These are phyloP conservation scores for Trematomus bernacchii DNA, from an alignment of 2,797 vertebrate species.

Conservation along the genomic window DNA sequence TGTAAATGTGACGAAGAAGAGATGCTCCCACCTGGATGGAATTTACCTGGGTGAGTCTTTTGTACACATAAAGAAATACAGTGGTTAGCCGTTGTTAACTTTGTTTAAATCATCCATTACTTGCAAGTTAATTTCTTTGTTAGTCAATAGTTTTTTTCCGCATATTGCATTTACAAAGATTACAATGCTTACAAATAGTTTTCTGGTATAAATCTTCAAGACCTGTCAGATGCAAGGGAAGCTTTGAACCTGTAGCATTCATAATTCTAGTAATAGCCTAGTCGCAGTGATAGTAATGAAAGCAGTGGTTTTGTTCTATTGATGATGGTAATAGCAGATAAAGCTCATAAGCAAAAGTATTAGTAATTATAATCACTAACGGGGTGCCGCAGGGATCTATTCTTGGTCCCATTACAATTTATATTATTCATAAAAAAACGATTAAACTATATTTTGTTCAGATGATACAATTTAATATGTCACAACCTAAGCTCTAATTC, in stretches of 20 bases:
- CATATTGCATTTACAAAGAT: not conserved
- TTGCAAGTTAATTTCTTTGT: not conserved
- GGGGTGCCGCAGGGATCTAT: not conserved
- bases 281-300: not conserved
- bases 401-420: not conserved
- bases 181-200: not conserved
- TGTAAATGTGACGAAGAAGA: conserved; percentile 86
- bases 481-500: not conserved
- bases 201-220: not conserved
- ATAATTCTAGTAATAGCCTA: not conserved
- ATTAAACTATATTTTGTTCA: not conserved
- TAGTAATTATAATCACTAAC: not conserved
- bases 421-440: not conserved
- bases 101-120: not conserved
- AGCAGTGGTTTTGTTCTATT: not conserved
- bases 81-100: not conserved
- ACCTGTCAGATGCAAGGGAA: too few species aligned
- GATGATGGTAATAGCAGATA: not conserved
- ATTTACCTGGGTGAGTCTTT: conserved; percentile 84
- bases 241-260: not conserved
- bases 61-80: too few species aligned
- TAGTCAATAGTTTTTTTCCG: too few species aligned
- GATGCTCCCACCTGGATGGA: conserved; percentile 84
- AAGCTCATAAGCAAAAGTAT: not conserved
- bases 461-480: not conserved